phyloP scores from a whole-genome alignment of 1,140 invertebrate genomes.

The Sipha flava region DNA sequence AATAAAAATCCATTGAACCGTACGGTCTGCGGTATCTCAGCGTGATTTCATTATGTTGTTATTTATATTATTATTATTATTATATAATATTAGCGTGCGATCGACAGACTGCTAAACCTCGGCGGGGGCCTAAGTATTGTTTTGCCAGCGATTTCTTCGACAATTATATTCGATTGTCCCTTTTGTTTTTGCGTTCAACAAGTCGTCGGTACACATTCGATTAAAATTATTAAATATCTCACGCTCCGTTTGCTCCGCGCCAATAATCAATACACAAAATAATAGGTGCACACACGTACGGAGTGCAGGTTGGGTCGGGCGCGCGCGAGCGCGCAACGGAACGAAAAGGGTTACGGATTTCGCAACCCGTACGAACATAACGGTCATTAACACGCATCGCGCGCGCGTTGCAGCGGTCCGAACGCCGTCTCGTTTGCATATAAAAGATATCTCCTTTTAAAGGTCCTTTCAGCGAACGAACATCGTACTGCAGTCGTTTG shows the following conservation, averaged over 20 bases:
- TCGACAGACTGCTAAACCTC: conserved; percentile 20
- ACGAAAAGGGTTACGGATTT: too few species aligned
- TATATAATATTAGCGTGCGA: conserved; percentile 17
- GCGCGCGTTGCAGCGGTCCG: too few species aligned
- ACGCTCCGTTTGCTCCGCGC: conserved; percentile 2
- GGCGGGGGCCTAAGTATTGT: conserved; percentile 18
- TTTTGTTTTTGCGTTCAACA: conserved; percentile 30
- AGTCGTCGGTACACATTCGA: conserved; percentile 17
- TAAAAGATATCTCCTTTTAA: too few species aligned
- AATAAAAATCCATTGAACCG: neutral
- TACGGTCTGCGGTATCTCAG: neutral
- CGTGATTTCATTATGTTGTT: conserved; percentile 25
- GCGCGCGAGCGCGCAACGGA: too few species aligned
- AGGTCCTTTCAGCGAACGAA: too few species aligned
- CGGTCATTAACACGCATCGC: too few species aligned
- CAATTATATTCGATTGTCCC: conserved; percentile 15
- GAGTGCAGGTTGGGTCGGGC: too few species aligned
- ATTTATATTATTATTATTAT: conserved; percentile 5
- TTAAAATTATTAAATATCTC: conserved; percentile 19
- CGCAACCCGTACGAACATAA: too few species aligned
- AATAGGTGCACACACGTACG: too few species aligned
- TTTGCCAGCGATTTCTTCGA: conserved; percentile 2
- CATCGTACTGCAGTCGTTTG: too few species aligned
- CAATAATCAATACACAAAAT: conserved; percentile 11
- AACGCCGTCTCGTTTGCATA: too few species aligned